These are phyloP conservation scores for Drosophila neotestacea DNA, from an alignment of 2,888 invertebrate species.

Conservation along the genomic window DNA sequence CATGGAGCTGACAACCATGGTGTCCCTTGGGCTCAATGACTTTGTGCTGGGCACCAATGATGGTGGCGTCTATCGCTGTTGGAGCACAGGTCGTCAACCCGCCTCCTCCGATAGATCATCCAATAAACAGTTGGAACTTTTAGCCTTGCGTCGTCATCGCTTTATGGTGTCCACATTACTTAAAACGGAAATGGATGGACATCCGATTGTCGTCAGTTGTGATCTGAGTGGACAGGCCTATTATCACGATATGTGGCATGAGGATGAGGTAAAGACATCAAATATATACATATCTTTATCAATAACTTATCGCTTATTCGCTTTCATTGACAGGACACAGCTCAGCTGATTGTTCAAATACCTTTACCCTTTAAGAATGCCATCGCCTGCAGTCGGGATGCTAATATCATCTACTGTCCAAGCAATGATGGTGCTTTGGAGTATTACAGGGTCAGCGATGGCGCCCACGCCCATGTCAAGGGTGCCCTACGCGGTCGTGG, in stretches of 20 bases:
- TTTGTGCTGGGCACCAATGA: slow-evolving; percentile 83
- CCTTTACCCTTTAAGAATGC: slow-evolving; percentile 84
- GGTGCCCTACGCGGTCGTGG: slow-evolving; percentile 82
- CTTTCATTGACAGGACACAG: slow-evolving; percentile 65
- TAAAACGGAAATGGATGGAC: slow-evolving; percentile 66
- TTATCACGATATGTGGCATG: slow-evolving; percentile 78
- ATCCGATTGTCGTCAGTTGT: slow-evolving; percentile 80
- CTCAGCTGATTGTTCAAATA: slow-evolving; percentile 79
- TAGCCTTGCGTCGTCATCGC: slow-evolving; percentile 77
- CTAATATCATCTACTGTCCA: slow-evolving; percentile 81
- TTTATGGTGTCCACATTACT: slow-evolving; percentile 81
- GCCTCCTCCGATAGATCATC: slow-evolving; percentile 30
- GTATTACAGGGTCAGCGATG: slow-evolving; percentile 79
- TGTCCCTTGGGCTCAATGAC: slow-evolving; percentile 69
- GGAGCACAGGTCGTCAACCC: slow-evolving; percentile 54
- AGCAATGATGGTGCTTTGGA: slow-evolving; percentile 82
- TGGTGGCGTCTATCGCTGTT: slow-evolving; percentile 82
- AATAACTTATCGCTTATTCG: too few species aligned
- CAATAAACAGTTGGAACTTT: slow-evolving; percentile 67
- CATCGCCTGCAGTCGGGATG: slow-evolving; percentile 80
- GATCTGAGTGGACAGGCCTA: slow-evolving; percentile 84
- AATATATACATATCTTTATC: background rate
- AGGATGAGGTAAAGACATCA: slow-evolving; percentile 67
- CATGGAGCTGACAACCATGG: slow-evolving; percentile 73
- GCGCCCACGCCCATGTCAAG: slow-evolving; percentile 73